Conservation (phyloP, 2,797 vertebrate genomes). For the Calcarius lapponicus region DNA sequence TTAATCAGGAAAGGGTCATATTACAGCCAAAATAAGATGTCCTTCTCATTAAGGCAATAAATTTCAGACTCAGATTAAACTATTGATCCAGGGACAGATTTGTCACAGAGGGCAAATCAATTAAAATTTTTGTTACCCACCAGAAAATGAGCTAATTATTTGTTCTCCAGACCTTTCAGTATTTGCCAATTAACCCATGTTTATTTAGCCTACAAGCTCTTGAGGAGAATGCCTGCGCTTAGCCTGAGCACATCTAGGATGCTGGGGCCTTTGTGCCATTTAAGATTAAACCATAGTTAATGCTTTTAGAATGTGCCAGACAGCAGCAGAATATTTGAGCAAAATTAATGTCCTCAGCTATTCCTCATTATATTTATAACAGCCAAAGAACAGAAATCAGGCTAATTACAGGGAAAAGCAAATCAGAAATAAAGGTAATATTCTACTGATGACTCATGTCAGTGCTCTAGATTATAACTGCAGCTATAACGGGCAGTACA, state of each 20-base stretch:
- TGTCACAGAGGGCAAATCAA: constrained; percentile 44
- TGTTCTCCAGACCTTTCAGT: constrained; percentile 26
- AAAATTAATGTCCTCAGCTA: background rate
- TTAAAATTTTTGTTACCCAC: constrained; percentile 43
- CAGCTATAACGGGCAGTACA: background rate
- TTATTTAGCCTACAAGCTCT: constrained; percentile 16
- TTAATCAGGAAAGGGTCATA: constrained; percentile 24
- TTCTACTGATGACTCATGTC: background rate
- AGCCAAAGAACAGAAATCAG: background rate
- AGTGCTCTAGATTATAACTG: background rate
- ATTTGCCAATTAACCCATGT: constrained; percentile 40
- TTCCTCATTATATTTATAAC: background rate
- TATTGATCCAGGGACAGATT: constrained; percentile 30
- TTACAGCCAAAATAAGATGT: constrained; percentile 43
- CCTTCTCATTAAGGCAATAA: constrained; percentile 23
- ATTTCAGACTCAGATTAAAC: constrained; percentile 52
- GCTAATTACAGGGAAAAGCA: background rate
- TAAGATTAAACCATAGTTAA: background rate
- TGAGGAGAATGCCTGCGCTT: background rate
- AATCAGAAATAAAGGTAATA: constrained; percentile 1
- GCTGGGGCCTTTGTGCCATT: background rate
- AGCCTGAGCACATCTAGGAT: background rate
- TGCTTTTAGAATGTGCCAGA: background rate
- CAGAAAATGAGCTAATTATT: constrained; percentile 50
- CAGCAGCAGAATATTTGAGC: background rate